Evolutionary conservation across 2,113 vertebrate species (phyloP).

Genomic region (Nycticebus coucang): DNA sequence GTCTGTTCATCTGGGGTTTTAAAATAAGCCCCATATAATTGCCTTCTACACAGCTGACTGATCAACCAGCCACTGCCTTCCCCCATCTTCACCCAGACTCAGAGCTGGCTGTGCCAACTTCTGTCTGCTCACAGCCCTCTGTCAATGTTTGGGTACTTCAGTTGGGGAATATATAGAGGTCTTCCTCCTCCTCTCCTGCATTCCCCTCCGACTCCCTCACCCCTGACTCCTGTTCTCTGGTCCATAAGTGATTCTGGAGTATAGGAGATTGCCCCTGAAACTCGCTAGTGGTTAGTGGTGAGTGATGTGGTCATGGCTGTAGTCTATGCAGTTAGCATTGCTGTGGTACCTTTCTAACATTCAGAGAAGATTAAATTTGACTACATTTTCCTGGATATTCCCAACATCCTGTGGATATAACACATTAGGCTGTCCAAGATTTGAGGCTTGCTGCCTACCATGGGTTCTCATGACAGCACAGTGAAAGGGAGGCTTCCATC

Average conservation of each 20-base stretch:
- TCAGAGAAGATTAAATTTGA: conserved; percentile 86
- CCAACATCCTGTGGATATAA: conserved; percentile 89
- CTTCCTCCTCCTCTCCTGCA: neutral
- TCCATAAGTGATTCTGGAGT: conserved; percentile 88
- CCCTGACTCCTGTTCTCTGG: neutral
- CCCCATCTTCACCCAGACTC: conserved; percentile 78
- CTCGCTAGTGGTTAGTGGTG: conserved; percentile 81
- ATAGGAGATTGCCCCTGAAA: conserved; percentile 84
- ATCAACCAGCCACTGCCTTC: neutral
- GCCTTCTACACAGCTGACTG: too few species aligned
- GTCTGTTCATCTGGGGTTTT: too few species aligned
- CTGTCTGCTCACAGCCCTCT: conserved; percentile 89
- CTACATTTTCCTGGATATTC: conserved; percentile 86
- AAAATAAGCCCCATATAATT: too few species aligned
- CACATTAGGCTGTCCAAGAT: conserved; percentile 83
- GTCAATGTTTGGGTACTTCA: conserved; percentile 87
- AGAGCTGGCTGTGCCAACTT: conserved; percentile 83
- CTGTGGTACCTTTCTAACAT: conserved; percentile 88
- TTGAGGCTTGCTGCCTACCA: conserved; percentile 63
- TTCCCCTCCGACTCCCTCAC: neutral
- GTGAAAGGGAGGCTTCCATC: neutral
- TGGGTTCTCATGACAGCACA: neutral
- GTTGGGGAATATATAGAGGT: neutral
- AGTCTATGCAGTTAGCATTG: conserved; percentile 87
- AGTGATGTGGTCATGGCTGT: conserved; percentile 86